Base-by-base conservation (phyloP, 2,797 vertebrate species). In the Anguilla obscura region DNA sequence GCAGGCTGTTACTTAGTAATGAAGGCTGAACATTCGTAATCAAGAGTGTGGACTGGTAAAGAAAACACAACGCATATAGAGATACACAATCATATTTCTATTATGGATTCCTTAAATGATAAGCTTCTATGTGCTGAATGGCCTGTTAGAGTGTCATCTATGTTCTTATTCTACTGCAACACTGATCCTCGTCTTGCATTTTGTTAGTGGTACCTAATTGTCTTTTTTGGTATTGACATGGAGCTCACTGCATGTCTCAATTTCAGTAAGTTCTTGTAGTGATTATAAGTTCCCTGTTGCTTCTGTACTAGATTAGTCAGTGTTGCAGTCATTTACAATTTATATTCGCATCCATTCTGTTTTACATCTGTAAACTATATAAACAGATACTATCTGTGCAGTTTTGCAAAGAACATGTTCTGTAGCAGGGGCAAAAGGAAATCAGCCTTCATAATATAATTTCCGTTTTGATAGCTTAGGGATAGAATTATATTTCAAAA, bases 401-500 rank as follows among this genome's bases (percentile, higher is more conserved):
- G 86, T 87, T 90, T 48, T 90, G 87, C 80, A 86, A 36, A 90
- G 74, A 89, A 87, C 45, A 88, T 90, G 89, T 89, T 91, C 87
- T 89, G n/a, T 60, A 90, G 76, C 69, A 45, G 89, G 84, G 89
- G 76, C 88, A 90, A 93, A 89, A 90, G 89, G 84, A 91, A 91
- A 92, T 91, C 63, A 9, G 52, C 86, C 90, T 90, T 82, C 80
- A 84, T 90, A 89, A 93, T 92, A 83, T 87, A 86, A 92, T 88
- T 91, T 89, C 33, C 86, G 85, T 88, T 91, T 88, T 88, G 87
- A 89, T 89, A 86, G 86, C 85, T 92, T 89, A 91, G 90, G 90
- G 90, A 90, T 86, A 89, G 89, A 92, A 91, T 91, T 91, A 92
- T 91, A 91, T 87, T n/a, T 89, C 85, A 89, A 92, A 91, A 91